Evolutionary conservation across 2,888 invertebrate genomes (phyloP).

Genomic region (Trichopria drosophilae): DNA sequence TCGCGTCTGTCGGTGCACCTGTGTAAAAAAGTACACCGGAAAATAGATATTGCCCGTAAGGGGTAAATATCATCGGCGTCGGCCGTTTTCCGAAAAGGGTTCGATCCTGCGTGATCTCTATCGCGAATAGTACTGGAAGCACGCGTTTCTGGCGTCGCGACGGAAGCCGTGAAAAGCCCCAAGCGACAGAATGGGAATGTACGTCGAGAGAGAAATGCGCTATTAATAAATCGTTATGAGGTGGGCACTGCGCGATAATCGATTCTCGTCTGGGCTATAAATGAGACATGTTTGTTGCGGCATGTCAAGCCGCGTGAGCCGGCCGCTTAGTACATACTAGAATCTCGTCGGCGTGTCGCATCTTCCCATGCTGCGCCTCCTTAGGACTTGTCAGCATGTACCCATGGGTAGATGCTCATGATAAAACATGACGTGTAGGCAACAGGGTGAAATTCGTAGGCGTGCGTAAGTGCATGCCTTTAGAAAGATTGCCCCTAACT

Average conservation of each 20-base stretch:
- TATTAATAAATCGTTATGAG: conserved; percentile 44
- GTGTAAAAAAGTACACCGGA: no score
- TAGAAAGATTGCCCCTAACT: not conserved
- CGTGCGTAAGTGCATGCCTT: conserved; percentile 8
- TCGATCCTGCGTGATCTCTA: no score
- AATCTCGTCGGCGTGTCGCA: no score
- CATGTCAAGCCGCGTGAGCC: conserved; percentile 27
- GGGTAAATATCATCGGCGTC: no score
- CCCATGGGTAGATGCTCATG: conserved; percentile 1
- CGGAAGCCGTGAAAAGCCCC: no score
- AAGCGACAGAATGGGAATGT: no score
- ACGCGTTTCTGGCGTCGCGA: no score
- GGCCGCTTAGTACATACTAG: no score
- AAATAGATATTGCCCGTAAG: no score
- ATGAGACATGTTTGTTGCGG: conserved; percentile 30
- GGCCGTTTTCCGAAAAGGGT: no score
- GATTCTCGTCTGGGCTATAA: conserved; percentile 36
- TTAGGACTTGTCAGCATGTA: conserved; percentile 13
- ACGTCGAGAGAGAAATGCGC: conserved; percentile 22
- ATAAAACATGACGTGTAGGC: conserved; percentile 1
- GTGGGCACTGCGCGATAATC: conserved; percentile 38
- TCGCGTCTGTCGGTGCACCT: no score
- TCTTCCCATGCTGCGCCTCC: conserved; percentile 16
- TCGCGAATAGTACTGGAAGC: conserved; percentile 37
- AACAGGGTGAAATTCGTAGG: conserved; percentile 1